Evolutionary conservation across 2,888 invertebrate species (phyloP).

Genomic region (Poecilus cupreus): DNA sequence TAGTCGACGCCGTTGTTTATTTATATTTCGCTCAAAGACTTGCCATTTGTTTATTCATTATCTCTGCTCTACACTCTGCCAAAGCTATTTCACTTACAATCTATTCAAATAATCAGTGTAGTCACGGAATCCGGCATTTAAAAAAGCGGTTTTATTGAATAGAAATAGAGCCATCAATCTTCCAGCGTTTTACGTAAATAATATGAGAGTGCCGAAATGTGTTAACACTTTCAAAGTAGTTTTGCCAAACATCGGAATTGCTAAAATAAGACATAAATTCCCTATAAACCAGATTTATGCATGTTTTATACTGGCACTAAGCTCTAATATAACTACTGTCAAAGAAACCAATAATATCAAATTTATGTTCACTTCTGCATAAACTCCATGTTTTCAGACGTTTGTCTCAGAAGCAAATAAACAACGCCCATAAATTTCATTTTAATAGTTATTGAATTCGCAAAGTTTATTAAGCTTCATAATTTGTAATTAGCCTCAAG

Average conservation of each 20-base stretch:
- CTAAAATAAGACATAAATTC: conserved; percentile 45
- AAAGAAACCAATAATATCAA: conserved; percentile 27
- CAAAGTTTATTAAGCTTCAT: too few species aligned
- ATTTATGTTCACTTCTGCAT: conserved; percentile 14
- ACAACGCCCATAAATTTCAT: background rate
- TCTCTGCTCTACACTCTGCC: too few species aligned
- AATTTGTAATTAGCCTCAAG: too few species aligned
- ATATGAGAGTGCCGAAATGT: background rate
- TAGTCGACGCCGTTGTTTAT: too few species aligned
- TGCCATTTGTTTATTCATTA: too few species aligned
- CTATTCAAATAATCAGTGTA: too few species aligned
- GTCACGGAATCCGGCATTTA: too few species aligned
- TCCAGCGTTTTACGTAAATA: background rate
- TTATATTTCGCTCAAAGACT: too few species aligned
- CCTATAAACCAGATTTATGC: conserved; percentile 45
- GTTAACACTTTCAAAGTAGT: conserved; percentile 42
- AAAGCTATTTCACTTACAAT: too few species aligned
- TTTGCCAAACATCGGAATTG: conserved; percentile 42
- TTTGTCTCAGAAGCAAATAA: background rate
- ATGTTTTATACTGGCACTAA: conserved; percentile 31
- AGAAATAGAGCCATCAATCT: background rate
- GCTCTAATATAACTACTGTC: conserved; percentile 29
- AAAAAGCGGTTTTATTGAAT: too few species aligned
- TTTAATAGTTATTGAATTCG: too few species aligned
- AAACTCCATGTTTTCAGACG: background rate